Conservation (phyloP, 2,888 invertebrate genomes). For the Operophtera brumata region DNA sequence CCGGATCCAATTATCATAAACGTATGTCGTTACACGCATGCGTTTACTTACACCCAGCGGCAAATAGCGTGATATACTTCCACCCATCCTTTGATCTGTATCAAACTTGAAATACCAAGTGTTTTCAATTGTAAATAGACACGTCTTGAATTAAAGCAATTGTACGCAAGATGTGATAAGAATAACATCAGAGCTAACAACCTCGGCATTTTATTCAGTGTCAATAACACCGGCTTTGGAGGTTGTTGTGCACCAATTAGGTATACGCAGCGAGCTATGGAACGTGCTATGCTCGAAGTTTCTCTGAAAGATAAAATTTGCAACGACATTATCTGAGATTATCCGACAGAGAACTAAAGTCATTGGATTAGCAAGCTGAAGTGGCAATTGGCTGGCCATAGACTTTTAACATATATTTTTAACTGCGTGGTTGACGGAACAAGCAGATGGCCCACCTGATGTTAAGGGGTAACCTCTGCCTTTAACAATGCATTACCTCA, state of each 20-base stretch:
- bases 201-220: constrained; percentile 1
- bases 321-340: too few relatives aligned
- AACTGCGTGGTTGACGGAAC: too few relatives aligned
- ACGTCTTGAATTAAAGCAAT: not conserved
- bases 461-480: too few relatives aligned
- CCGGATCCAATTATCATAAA: constrained; percentile 16
- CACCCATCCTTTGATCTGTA: constrained; percentile 18
- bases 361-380: too few relatives aligned
- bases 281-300: too few relatives aligned
- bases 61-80: constrained; percentile 7
- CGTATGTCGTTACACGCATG: constrained; percentile 14
- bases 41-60: constrained; percentile 8
- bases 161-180: not conserved
- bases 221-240: not conserved
- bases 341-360: too few relatives aligned
- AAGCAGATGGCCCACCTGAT: too few relatives aligned
- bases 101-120: constrained; percentile 17
- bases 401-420: too few relatives aligned
- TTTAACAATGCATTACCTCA: too few relatives aligned
- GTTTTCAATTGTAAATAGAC: constrained; percentile 5
- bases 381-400: too few relatives aligned
- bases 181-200: not conserved
- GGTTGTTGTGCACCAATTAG: constrained; percentile 5
- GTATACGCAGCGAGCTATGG: too few relatives aligned
- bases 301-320: too few relatives aligned